A percentile compares a stretch with the other conserved stretches of the same genome.
phyloP scores from a whole-genome alignment of 2,113 vertebrate genomes.

The Lophura nycthemera region DNA sequence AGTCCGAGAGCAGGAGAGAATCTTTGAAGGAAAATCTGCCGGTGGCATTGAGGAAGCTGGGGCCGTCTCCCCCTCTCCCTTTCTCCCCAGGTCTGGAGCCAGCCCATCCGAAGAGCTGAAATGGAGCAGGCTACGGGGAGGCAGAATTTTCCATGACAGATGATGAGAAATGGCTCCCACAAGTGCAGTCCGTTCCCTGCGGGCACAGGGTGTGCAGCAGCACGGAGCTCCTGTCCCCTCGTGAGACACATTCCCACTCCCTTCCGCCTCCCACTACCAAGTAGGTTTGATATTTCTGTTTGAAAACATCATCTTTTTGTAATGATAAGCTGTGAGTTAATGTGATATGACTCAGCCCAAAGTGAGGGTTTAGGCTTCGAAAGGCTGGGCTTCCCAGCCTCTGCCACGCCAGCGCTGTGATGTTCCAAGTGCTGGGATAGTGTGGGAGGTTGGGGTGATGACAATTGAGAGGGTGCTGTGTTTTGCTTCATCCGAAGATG shows the following conservation, averaged over 20 bases:
- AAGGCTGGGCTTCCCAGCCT: background rate
- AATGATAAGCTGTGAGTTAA: background rate
- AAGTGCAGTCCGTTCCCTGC: background rate
- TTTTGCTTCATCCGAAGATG: background rate
- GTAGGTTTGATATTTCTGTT: background rate
- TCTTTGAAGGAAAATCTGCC: background rate
- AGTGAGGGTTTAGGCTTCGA: background rate
- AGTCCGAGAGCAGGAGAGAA: background rate
- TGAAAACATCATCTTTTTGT: background rate
- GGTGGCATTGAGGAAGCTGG: background rate
- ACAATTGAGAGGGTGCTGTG: background rate
- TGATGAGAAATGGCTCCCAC: background rate
- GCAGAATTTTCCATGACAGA: background rate
- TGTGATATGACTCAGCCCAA: background rate
- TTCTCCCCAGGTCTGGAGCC: background rate
- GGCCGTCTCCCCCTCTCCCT: background rate
- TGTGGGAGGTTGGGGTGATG: background rate
- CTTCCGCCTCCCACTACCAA: background rate
- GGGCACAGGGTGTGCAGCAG: background rate
- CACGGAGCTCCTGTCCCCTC: background rate
- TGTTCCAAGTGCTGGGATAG: background rate
- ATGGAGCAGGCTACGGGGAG: background rate
- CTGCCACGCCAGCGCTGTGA: accelerated
- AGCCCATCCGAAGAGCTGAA: background rate
- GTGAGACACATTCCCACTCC: background rate